These are phyloP conservation scores for Cephus rjabovi DNA, from an alignment of 2,888 invertebrate genomes.

Conservation along the genomic window DNA sequence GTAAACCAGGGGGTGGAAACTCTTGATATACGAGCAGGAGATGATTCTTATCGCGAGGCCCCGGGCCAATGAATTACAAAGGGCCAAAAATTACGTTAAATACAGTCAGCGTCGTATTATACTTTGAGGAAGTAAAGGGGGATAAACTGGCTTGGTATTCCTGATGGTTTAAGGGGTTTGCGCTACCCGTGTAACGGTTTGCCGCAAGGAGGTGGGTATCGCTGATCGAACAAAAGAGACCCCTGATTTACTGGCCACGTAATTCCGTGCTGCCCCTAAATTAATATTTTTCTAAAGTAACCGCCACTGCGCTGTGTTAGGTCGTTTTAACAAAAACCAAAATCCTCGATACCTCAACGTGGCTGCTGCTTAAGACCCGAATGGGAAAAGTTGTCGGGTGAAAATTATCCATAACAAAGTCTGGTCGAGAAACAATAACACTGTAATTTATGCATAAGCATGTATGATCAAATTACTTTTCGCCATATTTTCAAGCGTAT, in stretches of 20 bases:
- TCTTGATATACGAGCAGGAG: neutral
- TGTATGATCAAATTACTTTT: constrained; percentile 25
- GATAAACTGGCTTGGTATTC: too few relatives aligned
- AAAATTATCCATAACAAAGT: neutral
- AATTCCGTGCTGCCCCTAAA: constrained; percentile 40
- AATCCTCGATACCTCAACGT: too few relatives aligned
- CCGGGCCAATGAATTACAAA: neutral
- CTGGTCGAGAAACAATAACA: neutral
- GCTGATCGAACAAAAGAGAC: constrained; percentile 29
- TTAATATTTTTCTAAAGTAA: constrained; percentile 32
- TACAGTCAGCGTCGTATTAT: neutral
- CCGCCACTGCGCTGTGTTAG: too few relatives aligned
- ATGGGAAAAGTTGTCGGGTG: neutral
- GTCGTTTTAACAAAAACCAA: too few relatives aligned
- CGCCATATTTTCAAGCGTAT: too few relatives aligned
- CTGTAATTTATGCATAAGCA: constrained; percentile 32
- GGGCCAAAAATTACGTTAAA: neutral
- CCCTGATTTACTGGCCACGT: constrained; percentile 36
- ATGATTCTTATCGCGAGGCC: neutral
- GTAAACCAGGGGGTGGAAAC: neutral
- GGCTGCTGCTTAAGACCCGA: too few relatives aligned
- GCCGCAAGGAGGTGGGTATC: neutral
- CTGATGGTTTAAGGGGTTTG: too few relatives aligned
- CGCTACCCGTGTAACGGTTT: too few relatives aligned
- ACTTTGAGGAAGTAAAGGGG: too few relatives aligned